These are phyloP conservation scores for Mystacornis crossleyi DNA, from an alignment of 2,113 vertebrate species.

Conservation along the genomic window DNA sequence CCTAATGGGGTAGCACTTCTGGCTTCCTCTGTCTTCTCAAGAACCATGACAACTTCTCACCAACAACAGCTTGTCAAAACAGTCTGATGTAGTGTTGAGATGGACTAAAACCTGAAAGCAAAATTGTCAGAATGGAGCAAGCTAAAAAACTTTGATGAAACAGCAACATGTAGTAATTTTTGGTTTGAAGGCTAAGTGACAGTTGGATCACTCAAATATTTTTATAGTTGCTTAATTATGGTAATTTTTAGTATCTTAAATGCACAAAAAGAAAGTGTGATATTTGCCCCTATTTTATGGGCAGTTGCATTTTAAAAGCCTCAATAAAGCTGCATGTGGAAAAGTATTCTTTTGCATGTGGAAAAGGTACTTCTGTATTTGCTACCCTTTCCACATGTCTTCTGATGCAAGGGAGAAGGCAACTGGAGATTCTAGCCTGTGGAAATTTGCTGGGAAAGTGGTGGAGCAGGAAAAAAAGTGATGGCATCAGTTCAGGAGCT, in stretches of 20 bases:
- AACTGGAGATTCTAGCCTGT: neutral
- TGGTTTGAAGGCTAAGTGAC: neutral
- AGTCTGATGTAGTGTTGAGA: neutral
- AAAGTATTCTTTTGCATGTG: too few relatives aligned
- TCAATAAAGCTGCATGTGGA: slow-evolving; percentile 17
- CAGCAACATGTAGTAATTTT: neutral
- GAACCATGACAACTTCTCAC: rapidly evolving
- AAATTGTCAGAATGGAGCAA: neutral
- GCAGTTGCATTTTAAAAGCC: neutral
- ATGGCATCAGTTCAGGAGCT: slow-evolving; percentile 28
- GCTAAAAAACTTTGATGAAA: neutral
- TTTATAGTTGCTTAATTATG: neutral
- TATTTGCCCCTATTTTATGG: neutral
- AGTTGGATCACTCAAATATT: neutral
- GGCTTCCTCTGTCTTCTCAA: neutral
- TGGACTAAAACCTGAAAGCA: neutral
- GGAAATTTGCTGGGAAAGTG: neutral
- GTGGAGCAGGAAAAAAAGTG: neutral
- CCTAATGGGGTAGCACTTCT: neutral
- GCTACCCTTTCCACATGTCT: neutral
- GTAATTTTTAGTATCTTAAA: neutral
- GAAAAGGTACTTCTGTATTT: neutral
- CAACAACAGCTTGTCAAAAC: neutral
- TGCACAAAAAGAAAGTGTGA: neutral
- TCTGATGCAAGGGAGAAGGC: neutral